Evolutionary conservation across 2,113 vertebrate species (phyloP).

Genomic region (Microtus montanus): DNA sequence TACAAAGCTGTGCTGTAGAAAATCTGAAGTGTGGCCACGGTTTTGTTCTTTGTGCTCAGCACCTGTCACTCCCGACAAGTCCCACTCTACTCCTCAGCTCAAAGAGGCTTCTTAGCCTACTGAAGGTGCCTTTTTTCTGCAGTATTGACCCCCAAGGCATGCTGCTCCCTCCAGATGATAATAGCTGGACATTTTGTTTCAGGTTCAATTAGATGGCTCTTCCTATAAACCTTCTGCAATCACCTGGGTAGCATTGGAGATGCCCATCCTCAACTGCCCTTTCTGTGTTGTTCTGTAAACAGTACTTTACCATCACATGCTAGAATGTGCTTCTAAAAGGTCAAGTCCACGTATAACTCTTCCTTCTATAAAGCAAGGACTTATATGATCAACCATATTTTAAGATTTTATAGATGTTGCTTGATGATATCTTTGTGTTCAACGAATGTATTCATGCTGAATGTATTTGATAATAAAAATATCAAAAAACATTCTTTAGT

Average conservation of each 20-base stretch:
- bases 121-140: background rate
- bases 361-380: background rate
- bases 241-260: background rate
- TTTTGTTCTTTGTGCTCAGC: background rate
- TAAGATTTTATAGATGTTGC: background rate
- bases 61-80: background rate
- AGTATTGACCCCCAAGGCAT: background rate
- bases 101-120: background rate
- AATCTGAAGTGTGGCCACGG: background rate
- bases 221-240: background rate
- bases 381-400: background rate
- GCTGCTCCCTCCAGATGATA: background rate
- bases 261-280: background rate
- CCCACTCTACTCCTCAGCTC: background rate
- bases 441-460: background rate
- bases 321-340: background rate
- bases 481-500: background rate
- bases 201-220: background rate
- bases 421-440: background rate
- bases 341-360: background rate
- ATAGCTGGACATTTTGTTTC: background rate
- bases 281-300: background rate
- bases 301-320: background rate
- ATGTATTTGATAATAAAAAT: constrained; percentile 5
- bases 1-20: background rate